phyloP scores from a whole-genome alignment of 2,888 invertebrate species.

The Tipula vernalis region DNA sequence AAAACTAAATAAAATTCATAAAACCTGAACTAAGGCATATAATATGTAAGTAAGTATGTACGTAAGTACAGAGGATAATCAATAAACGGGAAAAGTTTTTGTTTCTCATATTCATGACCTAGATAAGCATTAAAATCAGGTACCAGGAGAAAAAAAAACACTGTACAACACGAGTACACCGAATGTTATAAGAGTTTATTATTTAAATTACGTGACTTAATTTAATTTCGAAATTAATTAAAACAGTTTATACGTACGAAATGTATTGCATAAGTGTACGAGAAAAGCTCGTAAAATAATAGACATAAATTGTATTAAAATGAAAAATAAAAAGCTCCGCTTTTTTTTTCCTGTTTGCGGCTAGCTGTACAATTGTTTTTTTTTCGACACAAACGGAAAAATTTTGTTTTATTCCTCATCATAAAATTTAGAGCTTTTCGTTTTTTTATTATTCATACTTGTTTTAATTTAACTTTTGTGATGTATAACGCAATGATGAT shows the following conservation, averaged over 20 bases:
- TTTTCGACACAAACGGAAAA: neutral
- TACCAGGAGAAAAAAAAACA: neutral
- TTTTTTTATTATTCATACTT: neutral
- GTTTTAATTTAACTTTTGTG: neutral
- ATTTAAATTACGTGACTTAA: neutral
- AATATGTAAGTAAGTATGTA: too few relatives aligned
- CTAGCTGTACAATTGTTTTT: neutral
- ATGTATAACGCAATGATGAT: neutral
- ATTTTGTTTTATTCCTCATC: neutral
- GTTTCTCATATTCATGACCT: neutral
- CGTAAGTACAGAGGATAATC: neutral
- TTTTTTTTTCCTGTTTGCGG: neutral
- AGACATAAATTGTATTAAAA: neutral
- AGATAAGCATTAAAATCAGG: neutral
- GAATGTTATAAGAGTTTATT: neutral
- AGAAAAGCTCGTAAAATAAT: neutral
- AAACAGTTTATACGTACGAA: neutral
- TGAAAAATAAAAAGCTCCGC: neutral
- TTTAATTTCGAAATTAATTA: neutral
- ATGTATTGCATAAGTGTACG: neutral
- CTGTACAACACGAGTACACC: neutral
- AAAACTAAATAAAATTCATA: neutral
- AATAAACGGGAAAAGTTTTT: neutral
- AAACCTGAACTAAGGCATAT: neutral
- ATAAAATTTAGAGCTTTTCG: neutral